Conservation (phyloP, 2,888 invertebrate genomes). For the Drepanosiphum platanoidis region DNA sequence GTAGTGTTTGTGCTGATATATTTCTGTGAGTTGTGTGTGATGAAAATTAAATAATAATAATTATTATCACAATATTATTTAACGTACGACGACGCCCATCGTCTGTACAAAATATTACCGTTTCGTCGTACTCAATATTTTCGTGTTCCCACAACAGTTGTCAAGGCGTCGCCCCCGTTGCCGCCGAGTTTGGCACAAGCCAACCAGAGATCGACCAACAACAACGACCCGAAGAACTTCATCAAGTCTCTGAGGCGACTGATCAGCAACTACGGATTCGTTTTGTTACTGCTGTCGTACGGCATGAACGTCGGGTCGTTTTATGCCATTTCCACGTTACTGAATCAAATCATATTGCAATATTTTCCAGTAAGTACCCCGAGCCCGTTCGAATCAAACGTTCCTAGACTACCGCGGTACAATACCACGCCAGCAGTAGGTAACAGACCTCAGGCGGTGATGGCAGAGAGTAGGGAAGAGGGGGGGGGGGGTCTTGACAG, state of each 20-base stretch:
- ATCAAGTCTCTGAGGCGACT: slow-evolving; percentile 69
- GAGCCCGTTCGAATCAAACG: no score
- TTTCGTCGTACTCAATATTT: background rate
- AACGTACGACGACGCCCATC: no score
- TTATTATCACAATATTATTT: slow-evolving; percentile 78
- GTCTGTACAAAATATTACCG: slow-evolving; percentile 67
- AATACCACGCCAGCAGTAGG: no score
- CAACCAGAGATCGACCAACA: slow-evolving; percentile 65
- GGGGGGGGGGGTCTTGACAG: no score
- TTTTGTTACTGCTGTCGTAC: slow-evolving; percentile 73
- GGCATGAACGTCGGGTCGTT: slow-evolving; percentile 79
- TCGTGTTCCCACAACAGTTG: slow-evolving; percentile 80
- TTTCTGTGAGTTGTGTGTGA: slow-evolving; percentile 84
- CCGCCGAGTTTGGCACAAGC: slow-evolving; percentile 91
- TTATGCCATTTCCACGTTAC: slow-evolving; percentile 77
- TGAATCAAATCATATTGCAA: slow-evolving; percentile 68
- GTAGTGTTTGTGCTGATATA: slow-evolving; percentile 83
- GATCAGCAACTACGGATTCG: slow-evolving; percentile 70
- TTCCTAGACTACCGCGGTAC: no score
- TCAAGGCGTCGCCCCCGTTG: slow-evolving; percentile 85
- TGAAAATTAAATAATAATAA: no score
- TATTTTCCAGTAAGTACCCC: slow-evolving; percentile 68
- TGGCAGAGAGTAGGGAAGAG: no score
- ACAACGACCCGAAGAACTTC: slow-evolving; percentile 54
- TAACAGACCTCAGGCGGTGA: no score